Evolutionary conservation across 1,140 invertebrate genomes (phyloP).

Genomic region (Rhynchophorus ferrugineus): DNA sequence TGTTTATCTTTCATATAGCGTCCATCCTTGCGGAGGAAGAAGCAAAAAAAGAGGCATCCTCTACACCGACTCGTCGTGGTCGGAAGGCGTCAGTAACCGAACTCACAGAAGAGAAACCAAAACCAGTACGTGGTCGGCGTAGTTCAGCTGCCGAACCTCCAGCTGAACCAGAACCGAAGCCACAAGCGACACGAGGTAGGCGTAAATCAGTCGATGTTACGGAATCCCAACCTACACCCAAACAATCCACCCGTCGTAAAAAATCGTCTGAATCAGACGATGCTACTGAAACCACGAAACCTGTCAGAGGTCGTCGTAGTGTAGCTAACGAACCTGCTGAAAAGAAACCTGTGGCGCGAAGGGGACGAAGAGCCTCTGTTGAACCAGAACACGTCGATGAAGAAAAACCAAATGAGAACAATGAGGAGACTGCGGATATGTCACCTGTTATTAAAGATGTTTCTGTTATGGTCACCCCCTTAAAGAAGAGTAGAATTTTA

Average conservation of each 20-base stretch:
- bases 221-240: background rate
- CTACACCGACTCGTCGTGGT: constrained; percentile 5
- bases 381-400: background rate
- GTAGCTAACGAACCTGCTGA: background rate
- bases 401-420: background rate
- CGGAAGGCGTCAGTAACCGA: constrained; percentile 11
- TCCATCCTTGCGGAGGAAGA: background rate
- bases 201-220: background rate
- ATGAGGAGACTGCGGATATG: background rate
- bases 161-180: background rate
- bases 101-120: constrained; percentile 9
- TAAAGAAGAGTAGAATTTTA: constrained; percentile 11
- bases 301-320: constrained; percentile 2
- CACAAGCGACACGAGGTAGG: background rate
- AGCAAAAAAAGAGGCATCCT: background rate
- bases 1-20: background rate
- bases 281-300: background rate
- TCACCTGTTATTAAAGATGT: constrained; percentile 5
- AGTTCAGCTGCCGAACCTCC: background rate
- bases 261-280: constrained; percentile 4
- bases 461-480: constrained; percentile 4
- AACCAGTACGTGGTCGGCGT: constrained; percentile 10
- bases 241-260: constrained; percentile 7
- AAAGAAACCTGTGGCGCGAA: constrained; percentile 4
- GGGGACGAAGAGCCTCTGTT: constrained; percentile 1